Evolutionary conservation across 2,888 invertebrate genomes (phyloP), one percentile per base, ranked within the genome.

Genomic region (Bedellia somnulentella): DNA sequence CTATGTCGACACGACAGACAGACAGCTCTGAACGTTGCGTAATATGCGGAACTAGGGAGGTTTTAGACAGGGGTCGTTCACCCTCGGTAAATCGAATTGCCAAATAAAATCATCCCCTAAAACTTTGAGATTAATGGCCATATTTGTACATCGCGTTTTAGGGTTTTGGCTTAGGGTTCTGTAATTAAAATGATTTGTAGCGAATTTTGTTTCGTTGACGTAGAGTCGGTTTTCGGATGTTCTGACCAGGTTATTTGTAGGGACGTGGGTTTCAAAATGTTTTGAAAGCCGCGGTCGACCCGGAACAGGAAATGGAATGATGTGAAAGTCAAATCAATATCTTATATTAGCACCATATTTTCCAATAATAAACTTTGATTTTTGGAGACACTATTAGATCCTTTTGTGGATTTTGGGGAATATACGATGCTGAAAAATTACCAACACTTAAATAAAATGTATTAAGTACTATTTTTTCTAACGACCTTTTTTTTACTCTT

Each of bases 41-140:
- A 55, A 54, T 52, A 49, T 35, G 38, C 39, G n/a, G n/a, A n/a
- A n/a, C 32, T 37, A 34, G 42, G 40, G 37, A 31, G 34, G 35
- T 35, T 33, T 27, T 47, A 9, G 3, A 15, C 16, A 43, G n/a
- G 56, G 62, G 59, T 56, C 58, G 49, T 56, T 60, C 55, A 62
- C 63, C 63, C 56, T 44, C 42, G 25, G 3, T 21, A 8, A 21
- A 3, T n/a, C 21, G 2, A 10, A 21, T 10, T 3, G 2, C 3
- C 21, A 10, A 21, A 21, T 10, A 3, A 21, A 21, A 21, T 3
- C 8, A 10, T 21, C 9, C 21, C 10, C 21, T 21, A 21, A 8
- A 10, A 21, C 10, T 21, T n/a, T 21, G 8, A 21, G 9, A n/a
- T 3, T 21, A 21, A 21, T 21, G 21, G 9, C 3, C 10, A n/a